Base-by-base conservation (phyloP, 2,888 invertebrate species). In the Leistus spinibarbis region DNA sequence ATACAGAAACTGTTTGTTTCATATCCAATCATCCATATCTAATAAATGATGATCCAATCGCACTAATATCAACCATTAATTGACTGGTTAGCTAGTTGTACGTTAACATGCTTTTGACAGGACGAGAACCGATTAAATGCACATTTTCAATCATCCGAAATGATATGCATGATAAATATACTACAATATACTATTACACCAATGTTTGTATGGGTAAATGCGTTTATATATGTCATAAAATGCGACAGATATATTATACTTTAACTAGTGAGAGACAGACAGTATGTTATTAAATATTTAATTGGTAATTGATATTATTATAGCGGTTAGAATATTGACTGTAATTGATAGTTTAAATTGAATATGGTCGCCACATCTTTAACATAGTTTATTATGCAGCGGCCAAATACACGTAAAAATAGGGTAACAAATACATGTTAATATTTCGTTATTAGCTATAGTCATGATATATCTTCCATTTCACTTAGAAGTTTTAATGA, bases 251-350 rank as follows among this genome's bases (percentile, higher is more conserved):
- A 40, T 40, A 5, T 40, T 40, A 10, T 10, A 40, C 5, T 40
- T 40, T 40, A 40, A 40, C 5, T 40, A 10, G 40, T 10, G 1
- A 40, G 40, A 40, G 40, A 24, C 7, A 24, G 24, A 40, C 40
- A 63, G 70, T 63, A 54, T 70, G 63, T 70, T 54, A 63, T 70
- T 70, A 70, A 70, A 70, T 70, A 70, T 70, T 70, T 63, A 63
- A 63, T 22, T 54, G 63, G 63, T 62, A 62, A 70, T 70, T 70
- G 40, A 63, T 63, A 57, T 17, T 57, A 57, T 57, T 57, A 4
- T 7, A 40, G 13, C 40, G 40, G 40, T 40, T 40, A n/a, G n/a
- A n/a, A n/a, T n/a, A 40, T 40, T 40, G 40, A 40, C 10, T 40
- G 40, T 40, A 40, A 40, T 40, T 40, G 40, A 40, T 40, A 40